These are phyloP conservation scores for Ptiloglossa arizonensis DNA, from an alignment of 1,140 invertebrate species.

Conservation along the genomic window DNA sequence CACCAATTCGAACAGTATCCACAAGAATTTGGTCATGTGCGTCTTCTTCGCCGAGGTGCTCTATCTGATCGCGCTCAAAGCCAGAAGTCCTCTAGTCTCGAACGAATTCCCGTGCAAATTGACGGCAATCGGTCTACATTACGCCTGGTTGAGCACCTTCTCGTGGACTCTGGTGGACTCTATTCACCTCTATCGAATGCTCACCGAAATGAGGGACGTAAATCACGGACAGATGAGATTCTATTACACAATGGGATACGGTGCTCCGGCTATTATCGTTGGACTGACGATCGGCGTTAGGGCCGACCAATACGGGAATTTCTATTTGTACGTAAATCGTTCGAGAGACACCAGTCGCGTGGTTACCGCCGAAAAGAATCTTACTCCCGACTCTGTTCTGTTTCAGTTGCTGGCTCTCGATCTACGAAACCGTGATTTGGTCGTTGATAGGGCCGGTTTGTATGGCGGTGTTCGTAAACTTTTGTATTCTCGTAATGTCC, in stretches of 20 bases:
- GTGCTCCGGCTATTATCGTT: conserved; percentile 95
- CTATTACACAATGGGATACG: conserved; percentile 97
- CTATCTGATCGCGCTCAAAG: conserved; percentile 93
- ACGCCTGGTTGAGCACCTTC: conserved; percentile 94
- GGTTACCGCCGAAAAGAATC: neutral
- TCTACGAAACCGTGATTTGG: conserved; percentile 96
- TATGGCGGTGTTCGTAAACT: conserved; percentile 88
- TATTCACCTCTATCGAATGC: conserved; percentile 95
- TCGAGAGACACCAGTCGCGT: neutral
- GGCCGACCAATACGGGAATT: conserved; percentile 97
- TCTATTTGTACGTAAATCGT: conserved; percentile 90
- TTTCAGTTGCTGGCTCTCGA: conserved; percentile 95
- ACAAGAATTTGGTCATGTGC: conserved; percentile 95
- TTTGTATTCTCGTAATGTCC: conserved; percentile 91
- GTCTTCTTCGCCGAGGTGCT: conserved; percentile 93
- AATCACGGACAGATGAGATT: conserved; percentile 97
- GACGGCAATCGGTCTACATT: conserved; percentile 95
- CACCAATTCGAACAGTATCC: conserved; percentile 97
- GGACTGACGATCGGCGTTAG: conserved; percentile 95
- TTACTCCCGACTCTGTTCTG: conserved; percentile 46
- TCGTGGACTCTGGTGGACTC: conserved; percentile 96
- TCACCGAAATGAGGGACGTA: conserved; percentile 97
- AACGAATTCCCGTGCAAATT: conserved; percentile 94
- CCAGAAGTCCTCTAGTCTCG: conserved; percentile 87
- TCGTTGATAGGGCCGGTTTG: conserved; percentile 93